A percentile compares a stretch with the other conserved stretches of the same genome.
Evolutionary conservation across 2,113 vertebrate genomes (phyloP).

Genomic region (Melanerpes aurifrons): DNA sequence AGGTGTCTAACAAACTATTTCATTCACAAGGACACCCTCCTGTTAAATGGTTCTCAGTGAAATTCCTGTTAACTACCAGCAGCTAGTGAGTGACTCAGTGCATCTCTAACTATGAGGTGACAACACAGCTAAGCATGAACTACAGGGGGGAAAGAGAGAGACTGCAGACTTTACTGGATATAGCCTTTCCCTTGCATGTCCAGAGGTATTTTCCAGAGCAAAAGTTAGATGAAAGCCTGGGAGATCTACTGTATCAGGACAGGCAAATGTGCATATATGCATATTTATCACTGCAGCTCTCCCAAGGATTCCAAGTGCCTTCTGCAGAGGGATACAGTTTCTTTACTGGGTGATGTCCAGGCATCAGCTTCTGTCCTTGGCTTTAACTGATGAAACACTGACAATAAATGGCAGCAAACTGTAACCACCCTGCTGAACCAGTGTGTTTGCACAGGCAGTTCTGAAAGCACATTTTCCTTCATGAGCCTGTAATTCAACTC

Average conservation of each 20-base stretch:
- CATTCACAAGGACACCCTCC: constrained; percentile 27
- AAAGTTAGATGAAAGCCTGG: constrained; percentile 31
- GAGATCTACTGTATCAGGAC: constrained; percentile 40
- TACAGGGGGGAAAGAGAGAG: background rate
- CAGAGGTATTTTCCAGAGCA: constrained; percentile 44
- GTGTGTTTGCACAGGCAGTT: background rate
- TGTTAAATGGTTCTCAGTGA: background rate
- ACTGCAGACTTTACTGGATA: background rate
- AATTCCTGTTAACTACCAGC: constrained; percentile 21
- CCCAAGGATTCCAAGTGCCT: constrained; percentile 30
- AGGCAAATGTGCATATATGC: constrained; percentile 17
- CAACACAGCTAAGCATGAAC: background rate
- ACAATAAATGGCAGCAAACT: constrained; percentile 23
- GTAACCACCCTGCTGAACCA: background rate
- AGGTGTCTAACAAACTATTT: constrained; percentile 14
- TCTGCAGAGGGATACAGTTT: constrained; percentile 57
- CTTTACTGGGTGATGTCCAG: constrained; percentile 60
- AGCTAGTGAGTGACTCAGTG: constrained; percentile 10
- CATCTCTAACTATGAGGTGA: background rate
- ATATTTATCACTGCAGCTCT: background rate
- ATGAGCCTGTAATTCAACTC: constrained; percentile 47
- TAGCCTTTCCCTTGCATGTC: background rate
- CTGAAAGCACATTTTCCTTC: constrained; percentile 12
- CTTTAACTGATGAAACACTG: constrained; percentile 32
- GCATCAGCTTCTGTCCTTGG: background rate